A percentile compares a stretch with the other conserved stretches of the same genome.
Evolutionary conservation across 2,113 vertebrate genomes (phyloP).

Genomic region (Trichomycterus rosablanca): DNA sequence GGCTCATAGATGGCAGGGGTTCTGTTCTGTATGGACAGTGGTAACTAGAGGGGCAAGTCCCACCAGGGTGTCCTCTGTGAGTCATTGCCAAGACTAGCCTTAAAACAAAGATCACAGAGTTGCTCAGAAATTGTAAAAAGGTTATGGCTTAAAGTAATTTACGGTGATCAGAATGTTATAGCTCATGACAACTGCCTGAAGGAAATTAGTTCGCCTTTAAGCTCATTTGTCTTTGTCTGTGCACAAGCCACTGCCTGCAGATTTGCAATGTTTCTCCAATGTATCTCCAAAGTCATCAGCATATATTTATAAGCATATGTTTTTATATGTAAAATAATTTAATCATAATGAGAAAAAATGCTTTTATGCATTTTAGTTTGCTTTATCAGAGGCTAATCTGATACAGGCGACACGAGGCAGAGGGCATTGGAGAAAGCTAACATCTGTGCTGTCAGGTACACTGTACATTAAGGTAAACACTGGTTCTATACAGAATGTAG

Average conservation of each 20-base stretch:
- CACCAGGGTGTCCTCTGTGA: conserved; percentile 18
- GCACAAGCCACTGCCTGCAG: not conserved
- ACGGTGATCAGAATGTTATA: conserved; percentile 31
- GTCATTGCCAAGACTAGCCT: conserved; percentile 26
- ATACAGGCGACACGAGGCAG: too few relatives aligned
- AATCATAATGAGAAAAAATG: too few relatives aligned
- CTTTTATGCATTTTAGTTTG: too few relatives aligned
- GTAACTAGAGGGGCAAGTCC: conserved; percentile 17
- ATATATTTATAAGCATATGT: too few relatives aligned
- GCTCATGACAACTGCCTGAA: conserved; percentile 25
- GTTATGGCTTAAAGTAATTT: conserved; percentile 27
- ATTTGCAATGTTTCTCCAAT: not conserved
- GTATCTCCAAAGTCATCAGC: too few relatives aligned
- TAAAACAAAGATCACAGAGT: conserved; percentile 13
- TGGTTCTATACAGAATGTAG: too few relatives aligned
- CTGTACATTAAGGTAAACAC: too few relatives aligned
- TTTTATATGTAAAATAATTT: too few relatives aligned
- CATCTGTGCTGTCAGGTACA: too few relatives aligned
- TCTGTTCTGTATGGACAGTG: conserved; percentile 21
- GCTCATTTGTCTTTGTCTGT: conserved; percentile 10
- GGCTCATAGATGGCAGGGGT: conserved; percentile 29
- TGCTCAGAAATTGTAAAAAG: conserved; percentile 33
- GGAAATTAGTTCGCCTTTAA: conserved; percentile 18
- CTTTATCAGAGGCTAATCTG: too few relatives aligned
- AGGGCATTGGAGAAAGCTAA: too few relatives aligned